Conservation (phyloP, 2,797 vertebrate species). For the Hafferia zeledoni region DNA sequence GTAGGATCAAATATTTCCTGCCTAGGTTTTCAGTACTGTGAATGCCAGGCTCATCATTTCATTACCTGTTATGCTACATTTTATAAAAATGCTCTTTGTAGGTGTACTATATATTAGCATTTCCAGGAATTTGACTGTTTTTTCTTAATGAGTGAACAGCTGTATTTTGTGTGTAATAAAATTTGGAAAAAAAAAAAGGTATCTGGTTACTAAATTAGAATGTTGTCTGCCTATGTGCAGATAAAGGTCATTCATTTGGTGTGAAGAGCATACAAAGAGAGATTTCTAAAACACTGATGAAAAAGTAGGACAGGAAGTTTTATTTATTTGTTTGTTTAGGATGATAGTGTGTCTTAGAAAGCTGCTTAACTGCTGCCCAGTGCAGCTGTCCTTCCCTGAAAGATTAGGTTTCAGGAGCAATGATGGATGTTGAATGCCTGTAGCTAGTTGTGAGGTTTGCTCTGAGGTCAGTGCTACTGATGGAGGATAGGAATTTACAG, state of each 20-base stretch:
- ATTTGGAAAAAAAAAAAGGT: neutral
- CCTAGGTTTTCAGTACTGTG: neutral
- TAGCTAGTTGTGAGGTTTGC: conserved; percentile 90
- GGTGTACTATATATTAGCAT: neutral
- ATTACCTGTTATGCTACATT: accelerated
- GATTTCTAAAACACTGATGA: conserved; percentile 24
- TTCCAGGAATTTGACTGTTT: neutral
- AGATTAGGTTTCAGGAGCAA: conserved; percentile 88
- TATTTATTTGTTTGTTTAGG: conserved; percentile 40
- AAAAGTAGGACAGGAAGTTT: conserved; percentile 49
- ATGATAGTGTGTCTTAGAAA: conserved; percentile 73
- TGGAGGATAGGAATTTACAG: conserved; percentile 84
- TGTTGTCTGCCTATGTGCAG: neutral
- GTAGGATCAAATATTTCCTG: neutral
- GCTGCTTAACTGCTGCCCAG: conserved; percentile 70
- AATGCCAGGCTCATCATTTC: neutral
- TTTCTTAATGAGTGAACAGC: neutral
- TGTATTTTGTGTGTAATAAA: neutral
- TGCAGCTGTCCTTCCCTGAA: conserved; percentile 88
- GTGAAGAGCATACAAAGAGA: neutral
- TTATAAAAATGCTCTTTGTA: neutral
- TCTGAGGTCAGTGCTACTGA: conserved; percentile 84
- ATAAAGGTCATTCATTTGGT: neutral
- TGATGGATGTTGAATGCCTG: conserved; percentile 90
- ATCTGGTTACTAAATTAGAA: neutral